Evolutionary conservation across 2,888 invertebrate genomes (phyloP), one percentile per base, ranked within the genome.

Genomic region (Aethes cnicana): DNA sequence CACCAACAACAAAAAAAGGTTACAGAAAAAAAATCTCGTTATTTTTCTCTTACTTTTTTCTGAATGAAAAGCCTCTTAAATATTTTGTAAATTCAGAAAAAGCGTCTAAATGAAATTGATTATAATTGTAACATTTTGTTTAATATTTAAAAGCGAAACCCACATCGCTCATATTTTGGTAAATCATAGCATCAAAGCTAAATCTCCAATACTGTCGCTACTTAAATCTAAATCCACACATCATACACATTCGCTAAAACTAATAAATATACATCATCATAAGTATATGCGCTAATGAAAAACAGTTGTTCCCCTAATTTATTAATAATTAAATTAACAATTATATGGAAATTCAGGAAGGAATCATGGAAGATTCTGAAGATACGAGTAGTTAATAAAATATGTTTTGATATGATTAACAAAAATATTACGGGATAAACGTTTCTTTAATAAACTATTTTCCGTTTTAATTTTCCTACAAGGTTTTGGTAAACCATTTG

Each of bases 241-340:
- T 5, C 37, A 16, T 17, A 48, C 44, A 42, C 41, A 46, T 60
- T 41, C 25, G 44, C 64, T 66, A 71, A 62, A 57, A 64, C 62
- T n/a, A n/a, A 63, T 62, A 64, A 66, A 62, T 57, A 55, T 55
- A 58, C 55, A 66, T 48, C 47, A 47, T 75, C 71, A 74, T 75
- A 73, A 74, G 73, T 68, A 47, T 21, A 41, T 55, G 56, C 58
- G 57, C 61, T 69, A 62, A 49, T 53, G 58, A 63, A 70, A 64
- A 53, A 56, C 60, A 60, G 44, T 73, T 74, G 72, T 65, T 74
- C 73, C 74, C 74, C 57, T 56, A 60, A 53, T 46, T 54, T 54
- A 43, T 55, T 50, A 49, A 53, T 48, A 39, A 41, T 39, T 28
- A 46, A 16, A 16, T 33, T 17, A 39, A 21, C 48, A 52, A 42